Evolutionary conservation across 2,888 invertebrate species (phyloP).

Genomic region (Epinotia nisella): DNA sequence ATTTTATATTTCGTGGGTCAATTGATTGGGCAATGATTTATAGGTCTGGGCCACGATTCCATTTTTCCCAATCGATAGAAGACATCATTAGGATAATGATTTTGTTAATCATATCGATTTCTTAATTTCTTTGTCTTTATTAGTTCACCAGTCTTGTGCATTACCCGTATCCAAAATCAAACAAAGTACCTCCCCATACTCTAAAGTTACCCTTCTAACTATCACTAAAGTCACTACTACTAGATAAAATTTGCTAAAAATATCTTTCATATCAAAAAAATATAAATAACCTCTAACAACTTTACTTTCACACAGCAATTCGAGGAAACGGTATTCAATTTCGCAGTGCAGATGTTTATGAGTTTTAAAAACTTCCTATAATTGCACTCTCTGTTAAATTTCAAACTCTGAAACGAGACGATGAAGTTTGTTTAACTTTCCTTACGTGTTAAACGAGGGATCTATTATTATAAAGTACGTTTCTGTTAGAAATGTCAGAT

Average conservation of each 20-base stretch:
- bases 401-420: slow-evolving; percentile 37
- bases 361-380: slow-evolving; percentile 32
- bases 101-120: too few species aligned
- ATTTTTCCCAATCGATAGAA: too few species aligned
- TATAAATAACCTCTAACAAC: slow-evolving; percentile 39
- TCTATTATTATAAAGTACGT: slow-evolving; percentile 5
- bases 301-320: slow-evolving; percentile 30
- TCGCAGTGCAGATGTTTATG: slow-evolving; percentile 39
- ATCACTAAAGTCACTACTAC: too few species aligned
- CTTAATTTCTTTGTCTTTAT: too few species aligned
- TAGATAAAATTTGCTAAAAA: slow-evolving; percentile 3
- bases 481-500: neutral
- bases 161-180: neutral
- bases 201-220: neutral
- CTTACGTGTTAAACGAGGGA: slow-evolving; percentile 33
- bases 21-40: too few species aligned
- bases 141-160: neutral
- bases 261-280: slow-evolving; percentile 32
- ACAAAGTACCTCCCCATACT: too few species aligned
- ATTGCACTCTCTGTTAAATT: slow-evolving; percentile 41
- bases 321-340: slow-evolving; percentile 36
- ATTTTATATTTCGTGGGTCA: too few species aligned
- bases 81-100: too few species aligned
- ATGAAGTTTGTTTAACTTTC: slow-evolving; percentile 32
- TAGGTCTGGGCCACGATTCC: too few species aligned